phyloP scores from a whole-genome alignment of 2,888 invertebrate species.

The Coleophora flavipennella region DNA sequence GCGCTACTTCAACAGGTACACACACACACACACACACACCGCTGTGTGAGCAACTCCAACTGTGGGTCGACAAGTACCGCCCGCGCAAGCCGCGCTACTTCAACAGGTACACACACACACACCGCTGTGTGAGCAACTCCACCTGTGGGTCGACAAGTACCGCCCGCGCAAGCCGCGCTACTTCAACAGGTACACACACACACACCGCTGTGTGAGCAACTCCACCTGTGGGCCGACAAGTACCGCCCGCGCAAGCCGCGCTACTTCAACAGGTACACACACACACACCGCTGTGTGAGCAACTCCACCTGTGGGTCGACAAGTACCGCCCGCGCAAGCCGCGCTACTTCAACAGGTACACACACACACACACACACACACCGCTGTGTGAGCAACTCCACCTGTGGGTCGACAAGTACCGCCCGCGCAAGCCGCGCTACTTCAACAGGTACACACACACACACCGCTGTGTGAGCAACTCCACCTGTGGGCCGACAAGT shows the following conservation, averaged over 20 bases:
- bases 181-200: conserved; percentile 79
- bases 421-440: conserved; percentile 97
- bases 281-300: conserved; percentile 77
- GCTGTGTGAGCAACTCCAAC: conserved; percentile 87
- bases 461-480: conserved; percentile 83
- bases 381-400: conserved; percentile 88
- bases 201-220: conserved; percentile 81
- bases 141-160: conserved; percentile 98
- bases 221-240: conserved; percentile 97
- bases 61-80: conserved; percentile 98
- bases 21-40: conserved; percentile 22
- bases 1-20: conserved; percentile 90
- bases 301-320: conserved; percentile 96
- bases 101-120: conserved; percentile 71
- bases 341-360: conserved; percentile 90
- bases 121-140: conserved; percentile 85
- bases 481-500: conserved; percentile 98
- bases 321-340: conserved; percentile 98
- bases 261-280: conserved; percentile 86
- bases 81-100: conserved; percentile 98
- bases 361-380: not conserved
- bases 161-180: conserved; percentile 97
- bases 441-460: conserved; percentile 79
- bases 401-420: conserved; percentile 98
- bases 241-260: conserved; percentile 97